These are phyloP conservation scores for Ganaspis brasiliensis DNA, from an alignment of 2,888 invertebrate species.

Conservation along the genomic window DNA sequence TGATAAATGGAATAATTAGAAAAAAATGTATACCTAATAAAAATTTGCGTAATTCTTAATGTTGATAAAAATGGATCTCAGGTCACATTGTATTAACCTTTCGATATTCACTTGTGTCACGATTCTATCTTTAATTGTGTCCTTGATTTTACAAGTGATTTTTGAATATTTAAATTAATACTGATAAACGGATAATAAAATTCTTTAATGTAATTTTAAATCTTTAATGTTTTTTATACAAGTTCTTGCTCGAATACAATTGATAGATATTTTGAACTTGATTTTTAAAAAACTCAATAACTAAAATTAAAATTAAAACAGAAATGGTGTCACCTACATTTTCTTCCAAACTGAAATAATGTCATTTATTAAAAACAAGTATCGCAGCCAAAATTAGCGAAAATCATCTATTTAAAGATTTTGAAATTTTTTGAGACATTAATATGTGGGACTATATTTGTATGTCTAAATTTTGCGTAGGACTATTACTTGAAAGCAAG, in stretches of 20 bases:
- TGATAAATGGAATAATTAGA: no score
- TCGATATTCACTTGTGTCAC: background rate
- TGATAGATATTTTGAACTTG: no score
- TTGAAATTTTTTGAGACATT: background rate
- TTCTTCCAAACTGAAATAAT: no score
- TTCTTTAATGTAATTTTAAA: no score
- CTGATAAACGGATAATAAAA: no score
- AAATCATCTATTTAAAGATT: background rate
- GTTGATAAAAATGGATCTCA: slow-evolving; percentile 1
- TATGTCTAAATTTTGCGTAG: background rate
- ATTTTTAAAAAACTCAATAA: no score
- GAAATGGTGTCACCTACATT: no score
- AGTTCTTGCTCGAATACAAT: no score
- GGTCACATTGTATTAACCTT: slow-evolving; percentile 3
- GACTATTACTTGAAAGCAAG: background rate
- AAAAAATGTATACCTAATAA: background rate
- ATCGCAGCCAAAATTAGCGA: background rate
- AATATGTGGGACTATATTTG: background rate
- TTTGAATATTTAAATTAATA: background rate
- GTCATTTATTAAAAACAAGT: no score
- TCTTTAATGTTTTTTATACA: no score
- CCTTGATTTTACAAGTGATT: background rate
- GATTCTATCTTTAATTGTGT: background rate
- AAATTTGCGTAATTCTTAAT: slow-evolving; percentile 1
- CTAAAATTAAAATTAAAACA: no score